Percentiles rank a stretch among this genome's conserved stretches.
phyloP scores from a whole-genome alignment of 2,888 invertebrate genomes.

The Geotrupes spiniger region DNA sequence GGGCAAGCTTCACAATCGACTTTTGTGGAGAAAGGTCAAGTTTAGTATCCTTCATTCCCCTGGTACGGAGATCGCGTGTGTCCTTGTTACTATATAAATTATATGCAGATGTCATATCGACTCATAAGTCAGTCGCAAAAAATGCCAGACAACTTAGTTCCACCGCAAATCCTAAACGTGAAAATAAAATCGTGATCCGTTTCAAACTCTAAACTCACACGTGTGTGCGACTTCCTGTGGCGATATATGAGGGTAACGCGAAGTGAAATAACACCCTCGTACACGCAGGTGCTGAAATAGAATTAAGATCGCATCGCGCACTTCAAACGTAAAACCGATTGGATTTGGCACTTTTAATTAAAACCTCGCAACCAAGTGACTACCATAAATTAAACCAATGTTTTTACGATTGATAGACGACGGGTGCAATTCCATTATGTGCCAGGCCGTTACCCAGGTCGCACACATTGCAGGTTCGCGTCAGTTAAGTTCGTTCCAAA shows the following conservation, averaged over 20 bases:
- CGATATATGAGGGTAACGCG: too few relatives aligned
- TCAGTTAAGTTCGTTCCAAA: background rate
- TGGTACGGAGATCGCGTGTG: conserved; percentile 45
- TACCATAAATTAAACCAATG: too few relatives aligned
- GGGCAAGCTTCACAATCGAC: background rate
- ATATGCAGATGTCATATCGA: conserved; percentile 27
- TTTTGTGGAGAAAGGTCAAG: conserved; percentile 38
- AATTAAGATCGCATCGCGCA: too few relatives aligned
- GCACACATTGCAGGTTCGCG: background rate
- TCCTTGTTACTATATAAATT: conserved; percentile 34
- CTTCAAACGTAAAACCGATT: too few relatives aligned
- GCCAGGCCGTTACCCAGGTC: background rate
- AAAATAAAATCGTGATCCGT: background rate
- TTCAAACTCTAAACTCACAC: background rate
- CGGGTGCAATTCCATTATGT: too few relatives aligned
- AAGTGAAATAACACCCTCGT: too few relatives aligned
- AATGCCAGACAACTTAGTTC: background rate
- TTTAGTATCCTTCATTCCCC: conserved; percentile 37
- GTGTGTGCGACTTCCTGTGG: background rate
- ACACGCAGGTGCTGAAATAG: too few relatives aligned
- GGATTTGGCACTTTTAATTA: too few relatives aligned
- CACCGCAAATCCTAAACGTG: background rate
- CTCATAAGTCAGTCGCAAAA: conserved; percentile 1
- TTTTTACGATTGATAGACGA: too few relatives aligned
- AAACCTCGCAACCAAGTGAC: too few relatives aligned